Conservation (phyloP, 2,888 invertebrate genomes). For the Heliconius ismenius region DNA sequence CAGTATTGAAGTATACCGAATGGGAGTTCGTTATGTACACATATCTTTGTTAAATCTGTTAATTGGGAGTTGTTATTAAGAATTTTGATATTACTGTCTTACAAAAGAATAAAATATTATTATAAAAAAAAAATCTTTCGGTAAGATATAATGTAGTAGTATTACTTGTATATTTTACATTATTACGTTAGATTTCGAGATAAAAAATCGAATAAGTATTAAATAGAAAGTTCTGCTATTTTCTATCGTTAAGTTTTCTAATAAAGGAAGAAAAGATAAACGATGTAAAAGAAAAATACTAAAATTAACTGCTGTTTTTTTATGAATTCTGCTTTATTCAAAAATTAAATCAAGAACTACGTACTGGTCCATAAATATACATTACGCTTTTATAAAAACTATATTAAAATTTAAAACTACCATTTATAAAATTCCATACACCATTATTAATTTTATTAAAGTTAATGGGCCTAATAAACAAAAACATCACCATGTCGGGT, state of each 20-base stretch:
- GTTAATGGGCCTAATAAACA: conserved; percentile 26
- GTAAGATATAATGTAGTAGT: no score
- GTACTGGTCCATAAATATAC: not conserved
- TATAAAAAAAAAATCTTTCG: no score
- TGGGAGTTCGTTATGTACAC: not conserved
- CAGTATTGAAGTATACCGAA: conserved; percentile 19
- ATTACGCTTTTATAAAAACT: not conserved
- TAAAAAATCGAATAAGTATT: not conserved
- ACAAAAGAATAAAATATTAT: no score
- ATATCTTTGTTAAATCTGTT: not conserved
- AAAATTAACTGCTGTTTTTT: no score
- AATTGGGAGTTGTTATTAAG: not conserved
- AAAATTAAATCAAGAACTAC: no score
- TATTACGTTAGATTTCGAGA: not conserved
- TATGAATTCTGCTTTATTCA: no score
- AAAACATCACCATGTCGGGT: conserved; percentile 30
- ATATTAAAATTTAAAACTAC: not conserved
- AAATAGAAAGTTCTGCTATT: no score
- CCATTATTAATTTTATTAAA: conserved; percentile 27
- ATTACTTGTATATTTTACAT: no score
- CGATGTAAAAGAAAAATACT: no score
- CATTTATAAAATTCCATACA: conserved; percentile 8
- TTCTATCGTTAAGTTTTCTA: no score
- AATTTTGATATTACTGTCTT: not conserved
- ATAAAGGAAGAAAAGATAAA: no score